Percentiles rank a stretch among this genome's conserved stretches.
Evolutionary conservation across 2,888 invertebrate species (phyloP).

Genomic region (Drosophila picticornis): DNA sequence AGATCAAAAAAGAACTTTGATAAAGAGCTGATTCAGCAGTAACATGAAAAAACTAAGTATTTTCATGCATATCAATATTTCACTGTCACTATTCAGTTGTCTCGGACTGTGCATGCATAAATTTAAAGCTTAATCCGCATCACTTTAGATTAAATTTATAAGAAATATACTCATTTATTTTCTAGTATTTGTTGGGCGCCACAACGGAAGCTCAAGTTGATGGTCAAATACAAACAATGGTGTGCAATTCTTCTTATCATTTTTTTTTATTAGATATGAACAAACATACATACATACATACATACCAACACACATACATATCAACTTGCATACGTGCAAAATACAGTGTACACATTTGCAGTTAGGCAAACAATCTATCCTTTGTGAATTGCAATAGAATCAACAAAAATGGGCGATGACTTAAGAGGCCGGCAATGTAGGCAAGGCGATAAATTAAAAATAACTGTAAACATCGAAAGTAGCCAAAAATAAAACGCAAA

Average conservation of each 20-base stretch:
- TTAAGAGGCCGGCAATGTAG: constrained; percentile 42
- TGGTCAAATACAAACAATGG: constrained; percentile 10
- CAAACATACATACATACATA: neutral
- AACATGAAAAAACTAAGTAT: neutral
- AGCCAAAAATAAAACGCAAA: constrained; percentile 50
- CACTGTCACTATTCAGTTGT: neutral
- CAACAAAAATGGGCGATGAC: constrained; percentile 35
- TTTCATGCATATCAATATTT: neutral
- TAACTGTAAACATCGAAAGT: constrained; percentile 42
- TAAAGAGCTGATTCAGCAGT: neutral
- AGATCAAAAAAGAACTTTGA: neutral
- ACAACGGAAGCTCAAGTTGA: constrained; percentile 28
- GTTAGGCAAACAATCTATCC: neutral
- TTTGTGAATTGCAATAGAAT: constrained; percentile 19
- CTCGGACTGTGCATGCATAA: constrained; percentile 10
- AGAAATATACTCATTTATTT: constrained; percentile 5
- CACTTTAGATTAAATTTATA: constrained; percentile 40
- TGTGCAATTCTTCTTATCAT: constrained; percentile 24
- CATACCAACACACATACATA: neutral
- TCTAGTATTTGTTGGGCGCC: neutral
- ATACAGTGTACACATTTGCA: neutral
- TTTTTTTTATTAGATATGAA: constrained; percentile 7
- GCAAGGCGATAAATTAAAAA: constrained; percentile 51
- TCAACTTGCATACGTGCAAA: neutral
- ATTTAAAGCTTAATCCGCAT: neutral